A percentile compares a stretch with the other conserved stretches of the same genome.
Conservation (phyloP, 2,797 vertebrate species). For the Premnoplex brunnescens region DNA sequence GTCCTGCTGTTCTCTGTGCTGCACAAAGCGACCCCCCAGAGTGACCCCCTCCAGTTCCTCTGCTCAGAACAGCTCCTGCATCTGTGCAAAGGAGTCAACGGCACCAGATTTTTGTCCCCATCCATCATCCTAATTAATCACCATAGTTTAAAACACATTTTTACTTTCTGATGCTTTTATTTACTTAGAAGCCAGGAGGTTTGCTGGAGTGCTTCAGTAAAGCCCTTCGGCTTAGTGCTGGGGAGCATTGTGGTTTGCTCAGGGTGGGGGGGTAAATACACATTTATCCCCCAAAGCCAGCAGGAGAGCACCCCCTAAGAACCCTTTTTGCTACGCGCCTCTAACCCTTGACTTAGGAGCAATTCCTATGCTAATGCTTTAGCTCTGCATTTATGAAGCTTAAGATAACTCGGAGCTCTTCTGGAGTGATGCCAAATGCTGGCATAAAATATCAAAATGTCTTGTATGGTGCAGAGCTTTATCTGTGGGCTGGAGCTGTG, state of each 20-base stretch:
- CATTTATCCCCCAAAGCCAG: slow-evolving; percentile 29
- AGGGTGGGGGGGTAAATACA: background rate
- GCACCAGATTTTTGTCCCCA: background rate
- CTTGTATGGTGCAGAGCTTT: slow-evolving; percentile 38
- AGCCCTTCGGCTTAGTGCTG: background rate
- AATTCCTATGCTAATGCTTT: slow-evolving; percentile 34
- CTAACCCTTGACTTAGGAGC: slow-evolving; percentile 35
- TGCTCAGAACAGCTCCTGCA: background rate
- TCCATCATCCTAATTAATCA: slow-evolving; percentile 39
- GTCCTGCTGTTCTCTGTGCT: fast-evolving
- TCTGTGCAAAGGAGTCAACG: background rate
- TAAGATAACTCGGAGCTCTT: slow-evolving; percentile 63
- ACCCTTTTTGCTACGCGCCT: background rate
- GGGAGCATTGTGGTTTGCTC: background rate
- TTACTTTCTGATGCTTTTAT: slow-evolving; percentile 49
- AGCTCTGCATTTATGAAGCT: slow-evolving; percentile 59
- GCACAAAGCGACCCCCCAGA: background rate
- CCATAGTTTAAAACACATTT: background rate
- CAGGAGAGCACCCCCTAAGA: background rate
- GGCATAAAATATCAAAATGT: slow-evolving; percentile 52
- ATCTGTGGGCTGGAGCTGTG: slow-evolving; percentile 59
- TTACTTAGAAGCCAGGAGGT: slow-evolving; percentile 40
- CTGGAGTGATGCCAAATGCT: slow-evolving; percentile 39
- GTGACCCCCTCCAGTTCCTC: background rate
- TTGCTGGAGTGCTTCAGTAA: slow-evolving; percentile 19